Evolutionary conservation across 2,888 invertebrate species (phyloP).

Genomic region (Lordiphosa andalusiaca): DNA sequence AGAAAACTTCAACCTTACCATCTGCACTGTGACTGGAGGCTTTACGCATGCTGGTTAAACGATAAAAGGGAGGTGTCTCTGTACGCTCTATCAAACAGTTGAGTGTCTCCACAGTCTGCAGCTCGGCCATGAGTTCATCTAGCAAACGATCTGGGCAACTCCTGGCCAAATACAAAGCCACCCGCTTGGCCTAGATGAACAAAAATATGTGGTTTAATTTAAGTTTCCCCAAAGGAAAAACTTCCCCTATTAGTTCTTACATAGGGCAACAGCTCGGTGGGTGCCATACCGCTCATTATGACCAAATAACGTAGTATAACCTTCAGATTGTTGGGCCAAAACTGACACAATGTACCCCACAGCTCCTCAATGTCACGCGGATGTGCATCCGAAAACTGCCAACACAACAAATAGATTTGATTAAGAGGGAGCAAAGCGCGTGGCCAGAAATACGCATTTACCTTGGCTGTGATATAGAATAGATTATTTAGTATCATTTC

Average conservation of each 20-base stretch:
- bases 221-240: neutral
- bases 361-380: slow-evolving; percentile 97
- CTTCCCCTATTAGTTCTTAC: slow-evolving; percentile 82
- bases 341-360: slow-evolving; percentile 97
- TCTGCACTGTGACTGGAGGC: slow-evolving; percentile 90
- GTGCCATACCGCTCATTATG: slow-evolving; percentile 98
- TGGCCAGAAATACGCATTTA: slow-evolving; percentile 75
- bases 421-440: slow-evolving; percentile 5
- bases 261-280: slow-evolving; percentile 93
- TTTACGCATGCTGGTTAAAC: slow-evolving; percentile 94
- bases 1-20: slow-evolving; percentile 74
- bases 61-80: slow-evolving; percentile 98
- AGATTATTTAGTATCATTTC: slow-evolving; percentile 99
- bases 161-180: slow-evolving; percentile 94
- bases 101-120: slow-evolving; percentile 97
- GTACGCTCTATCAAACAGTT: slow-evolving; percentile 98
- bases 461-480: slow-evolving; percentile 98
- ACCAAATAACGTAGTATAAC: slow-evolving; percentile 97
- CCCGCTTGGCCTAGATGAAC: slow-evolving; percentile 91
- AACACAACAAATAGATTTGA: slow-evolving; percentile 2
- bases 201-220: neutral
- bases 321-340: slow-evolving; percentile 98
- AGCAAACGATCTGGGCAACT: slow-evolving; percentile 95
- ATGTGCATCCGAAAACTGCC: slow-evolving; percentile 96
- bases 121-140: slow-evolving; percentile 98